A percentile compares a stretch with the other conserved stretches of the same genome.
phyloP scores from a whole-genome alignment of 2,888 invertebrate genomes.

The Dryomyza anilis region DNA sequence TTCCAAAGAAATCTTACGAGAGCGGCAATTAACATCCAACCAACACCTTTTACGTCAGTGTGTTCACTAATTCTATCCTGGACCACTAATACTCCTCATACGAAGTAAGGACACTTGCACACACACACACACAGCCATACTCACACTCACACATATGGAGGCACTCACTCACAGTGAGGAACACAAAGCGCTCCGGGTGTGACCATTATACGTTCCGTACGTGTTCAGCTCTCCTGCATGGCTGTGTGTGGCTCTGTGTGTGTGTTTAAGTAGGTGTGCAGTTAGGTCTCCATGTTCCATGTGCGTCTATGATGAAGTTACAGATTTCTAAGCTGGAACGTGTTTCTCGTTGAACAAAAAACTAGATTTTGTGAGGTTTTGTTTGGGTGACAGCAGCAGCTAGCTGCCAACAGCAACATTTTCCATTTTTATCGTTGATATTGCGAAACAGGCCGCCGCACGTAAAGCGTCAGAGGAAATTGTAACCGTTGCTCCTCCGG shows the following conservation, averaged over 20 bases:
- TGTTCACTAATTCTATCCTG: too few relatives aligned
- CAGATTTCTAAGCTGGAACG: conserved; percentile 7
- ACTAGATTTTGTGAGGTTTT: neutral
- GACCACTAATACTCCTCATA: neutral
- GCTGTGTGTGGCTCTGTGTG: neutral
- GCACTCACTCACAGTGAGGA: neutral
- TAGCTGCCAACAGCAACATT: neutral
- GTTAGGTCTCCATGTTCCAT: too few relatives aligned
- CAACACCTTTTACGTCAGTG: neutral
- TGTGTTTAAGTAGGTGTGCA: neutral
- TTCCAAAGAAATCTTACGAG: neutral
- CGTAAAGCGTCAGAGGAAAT: neutral
- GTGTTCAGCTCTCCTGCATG: neutral
- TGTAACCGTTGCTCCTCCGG: neutral
- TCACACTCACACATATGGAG: neutral
- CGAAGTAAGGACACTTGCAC: neutral
- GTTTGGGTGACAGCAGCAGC: neutral
- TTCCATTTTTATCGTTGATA: neutral
- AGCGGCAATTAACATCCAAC: conserved; percentile 3
- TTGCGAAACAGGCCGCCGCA: neutral
- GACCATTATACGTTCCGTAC: neutral
- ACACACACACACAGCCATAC: neutral
- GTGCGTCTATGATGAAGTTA: neutral
- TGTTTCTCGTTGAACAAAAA: neutral
- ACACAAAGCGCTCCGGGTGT: neutral